These are phyloP conservation scores for Ephialtes manifestator DNA, from an alignment of 2,888 invertebrate species.

Conservation along the genomic window DNA sequence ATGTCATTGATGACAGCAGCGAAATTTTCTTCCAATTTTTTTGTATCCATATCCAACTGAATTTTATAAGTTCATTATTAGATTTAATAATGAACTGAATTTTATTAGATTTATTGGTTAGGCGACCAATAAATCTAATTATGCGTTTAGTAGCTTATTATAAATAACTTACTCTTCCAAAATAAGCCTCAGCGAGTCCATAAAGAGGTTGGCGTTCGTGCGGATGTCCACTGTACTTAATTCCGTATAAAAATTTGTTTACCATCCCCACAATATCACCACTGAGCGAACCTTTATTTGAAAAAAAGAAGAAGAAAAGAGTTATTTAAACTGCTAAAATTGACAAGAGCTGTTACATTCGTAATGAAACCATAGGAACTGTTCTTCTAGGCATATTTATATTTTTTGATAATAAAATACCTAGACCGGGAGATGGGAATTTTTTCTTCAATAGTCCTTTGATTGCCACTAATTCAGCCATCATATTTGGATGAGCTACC, in stretches of 20 bases:
- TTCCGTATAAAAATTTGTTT: constrained; percentile 89
- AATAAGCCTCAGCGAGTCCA: constrained; percentile 89
- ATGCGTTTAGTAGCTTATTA: background rate
- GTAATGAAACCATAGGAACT: background rate
- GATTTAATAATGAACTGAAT: too few relatives aligned
- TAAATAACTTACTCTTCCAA: constrained; percentile 90
- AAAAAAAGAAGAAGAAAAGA: constrained; percentile 47
- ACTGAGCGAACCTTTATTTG: constrained; percentile 89
- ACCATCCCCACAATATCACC: constrained; percentile 89
- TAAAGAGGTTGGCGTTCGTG: constrained; percentile 91
- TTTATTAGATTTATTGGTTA: too few relatives aligned
- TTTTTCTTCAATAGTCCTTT: constrained; percentile 92
- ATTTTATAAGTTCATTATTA: too few relatives aligned
- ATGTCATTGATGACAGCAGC: constrained; percentile 89
- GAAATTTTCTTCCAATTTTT: constrained; percentile 92
- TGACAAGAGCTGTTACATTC: constrained; percentile 22
- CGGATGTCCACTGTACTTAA: constrained; percentile 90
- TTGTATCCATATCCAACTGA: constrained; percentile 91
- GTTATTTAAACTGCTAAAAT: background rate
- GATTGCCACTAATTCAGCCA: constrained; percentile 91
- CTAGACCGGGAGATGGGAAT: constrained; percentile 89
- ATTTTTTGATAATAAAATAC: constrained; percentile 66
- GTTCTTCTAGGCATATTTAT: too few relatives aligned
- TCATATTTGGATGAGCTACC: constrained; percentile 93
- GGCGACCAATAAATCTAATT: constrained; percentile 29